Base-by-base conservation (phyloP, 2,113 vertebrate species). In the Anolis sagrei region DNA sequence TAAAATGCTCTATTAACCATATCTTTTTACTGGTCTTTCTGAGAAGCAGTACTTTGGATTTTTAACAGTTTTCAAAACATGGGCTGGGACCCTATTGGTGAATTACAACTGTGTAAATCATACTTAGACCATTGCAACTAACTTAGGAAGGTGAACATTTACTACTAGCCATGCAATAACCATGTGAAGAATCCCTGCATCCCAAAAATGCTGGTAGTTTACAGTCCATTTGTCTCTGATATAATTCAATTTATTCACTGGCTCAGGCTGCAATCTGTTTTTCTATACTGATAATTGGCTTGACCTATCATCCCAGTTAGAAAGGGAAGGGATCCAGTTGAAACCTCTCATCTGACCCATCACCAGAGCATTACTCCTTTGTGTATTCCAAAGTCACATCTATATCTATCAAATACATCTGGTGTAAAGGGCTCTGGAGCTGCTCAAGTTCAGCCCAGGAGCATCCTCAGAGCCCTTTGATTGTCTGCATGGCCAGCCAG, bases 21-120 rank as follows among this genome's bases (percentile, higher is more conserved):
- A 34, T 51, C 39, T 51, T 84, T n/a, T 76, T 66, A 32, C 82
- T 66, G 36, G n/a, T 16, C 29, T 49, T 61, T 86, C 32, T 86
- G n/a, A 62, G 66, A 70, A 78, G 49, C n/a, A 51, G n/a, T 21
- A n/a, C n/a, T 51, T 21, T 36, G 25, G 29, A 58, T 58, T 58
- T 58, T 58, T 13, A 58, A 16, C 54, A 58, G 14, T 58, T 58
- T 58, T 14, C 54, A 58, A 58, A 58, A 58, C 13, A 58, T 58
- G 54, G 54, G 54, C 54, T 58, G 54, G 54, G 14, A 58, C 16
- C 14, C 54, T 14, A 5, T 54, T 14, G 3, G 6, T 54, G 51
- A 54, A 54, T 54, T 54, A 54, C 2, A 11, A 54, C 16, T 9
- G 8, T 9, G 16, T 58, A 58, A 18, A 18, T 58, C 16, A 58